phyloP scores from a whole-genome alignment of 1,140 invertebrate genomes.

The Pentalonia nigronervosa region DNA sequence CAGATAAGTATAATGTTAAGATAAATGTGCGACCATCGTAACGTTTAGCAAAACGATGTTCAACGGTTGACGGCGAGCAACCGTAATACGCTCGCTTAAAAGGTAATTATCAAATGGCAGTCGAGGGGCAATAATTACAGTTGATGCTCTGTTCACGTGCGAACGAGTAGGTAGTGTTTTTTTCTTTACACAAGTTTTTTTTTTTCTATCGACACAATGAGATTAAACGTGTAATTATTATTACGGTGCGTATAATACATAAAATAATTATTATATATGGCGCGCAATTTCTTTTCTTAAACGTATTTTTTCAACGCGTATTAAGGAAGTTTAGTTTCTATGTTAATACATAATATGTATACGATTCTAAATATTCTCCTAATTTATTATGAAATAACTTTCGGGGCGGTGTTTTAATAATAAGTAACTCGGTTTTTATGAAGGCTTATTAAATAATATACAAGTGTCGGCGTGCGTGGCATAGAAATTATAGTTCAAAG shows the following conservation, averaged over 20 bases:
- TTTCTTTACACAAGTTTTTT: not conserved
- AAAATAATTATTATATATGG: not conserved
- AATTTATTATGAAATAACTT: conserved; percentile 25
- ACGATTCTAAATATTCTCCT: not conserved
- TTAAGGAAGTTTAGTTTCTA: not conserved
- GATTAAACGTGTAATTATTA: conserved; percentile 20
- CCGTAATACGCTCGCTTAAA: conserved; percentile 34
- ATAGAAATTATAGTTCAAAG: not conserved
- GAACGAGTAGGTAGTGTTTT: not conserved
- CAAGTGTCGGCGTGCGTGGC: not conserved
- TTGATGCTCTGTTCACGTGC: conserved; percentile 17
- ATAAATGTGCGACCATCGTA: not conserved
- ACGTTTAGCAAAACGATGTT: conserved; percentile 29
- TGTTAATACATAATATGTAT: not conserved
- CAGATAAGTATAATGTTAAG: too few relatives aligned
- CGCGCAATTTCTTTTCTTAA: conserved; percentile 19
- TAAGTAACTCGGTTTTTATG: not conserved
- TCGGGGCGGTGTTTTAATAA: not conserved
- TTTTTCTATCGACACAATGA: not conserved
- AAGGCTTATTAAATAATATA: not conserved
- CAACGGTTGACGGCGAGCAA: not conserved
- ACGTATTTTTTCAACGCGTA: not conserved
- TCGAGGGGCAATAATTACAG: not conserved
- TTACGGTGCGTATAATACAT: not conserved
- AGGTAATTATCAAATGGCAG: not conserved